Evolutionary conservation across 2,113 vertebrate species (phyloP), one percentile per base, ranked within the genome.

Genomic region (Hirundichthys speculiger): DNA sequence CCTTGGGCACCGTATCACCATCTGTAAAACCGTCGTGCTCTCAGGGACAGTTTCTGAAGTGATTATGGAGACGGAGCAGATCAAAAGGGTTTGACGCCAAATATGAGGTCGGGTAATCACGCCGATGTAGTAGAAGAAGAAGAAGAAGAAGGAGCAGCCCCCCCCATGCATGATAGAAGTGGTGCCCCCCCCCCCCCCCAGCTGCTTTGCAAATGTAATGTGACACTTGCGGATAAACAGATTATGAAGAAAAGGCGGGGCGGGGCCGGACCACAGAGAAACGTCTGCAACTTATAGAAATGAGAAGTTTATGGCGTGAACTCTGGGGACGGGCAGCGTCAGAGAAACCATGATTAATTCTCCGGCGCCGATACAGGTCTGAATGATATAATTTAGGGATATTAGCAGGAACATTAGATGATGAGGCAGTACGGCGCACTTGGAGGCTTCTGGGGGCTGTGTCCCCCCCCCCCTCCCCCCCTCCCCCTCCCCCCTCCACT

Each of bases 21-120:
- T 91, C 39, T 83, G 84, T 72, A 90, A 88, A 89, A 82, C 86
- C 82, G 81, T 90, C 87, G 82, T 80, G 79, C 84, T 90, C 84
- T 55, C 64, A 80, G 74, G 77, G 76, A 86, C 80, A 86, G 85
- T 86, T 92, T 89, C 75, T 85, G 79, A 87, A 91, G 90, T 90
- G 90, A 90, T 90, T 90, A 90, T 83, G 73, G 83, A 91, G 92
- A 89, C 84, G 79, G 82, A 89, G 90, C 86, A 91, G 91, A 92
- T 91, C 90, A 92, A 91, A 92, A 90, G 86, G 90, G 87, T 90
- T 82, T 66, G 88, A 89, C 77, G 83, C 86, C 89, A 85, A 88
- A 87, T 88, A 77, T 51, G 82, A 88, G 88, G 74, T 74, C 54
- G 83, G 77, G 84, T 91, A 92, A 92, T 92, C 91, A 87, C 75